Evolutionary conservation across 2,888 invertebrate genomes (phyloP).

Genomic region (Nomada ferruginata): DNA sequence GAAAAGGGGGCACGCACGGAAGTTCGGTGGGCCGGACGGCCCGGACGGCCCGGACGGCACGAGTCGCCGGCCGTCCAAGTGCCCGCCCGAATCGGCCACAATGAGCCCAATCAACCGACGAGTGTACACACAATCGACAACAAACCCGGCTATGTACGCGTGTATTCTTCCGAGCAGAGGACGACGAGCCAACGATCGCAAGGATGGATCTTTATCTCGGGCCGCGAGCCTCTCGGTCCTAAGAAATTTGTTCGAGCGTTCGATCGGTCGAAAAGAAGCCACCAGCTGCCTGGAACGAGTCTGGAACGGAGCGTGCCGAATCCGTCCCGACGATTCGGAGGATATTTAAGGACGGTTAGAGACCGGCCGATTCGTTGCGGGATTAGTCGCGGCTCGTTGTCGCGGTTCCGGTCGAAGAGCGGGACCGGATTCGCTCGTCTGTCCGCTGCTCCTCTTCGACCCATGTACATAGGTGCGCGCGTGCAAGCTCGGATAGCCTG

Average conservation of each 20-base stretch:
- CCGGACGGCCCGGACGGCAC: constrained; percentile 51
- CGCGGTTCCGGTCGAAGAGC: neutral
- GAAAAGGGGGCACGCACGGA: constrained; percentile 11
- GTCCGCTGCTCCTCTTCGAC: neutral
- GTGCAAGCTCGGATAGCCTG: no score
- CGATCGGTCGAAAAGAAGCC: constrained; percentile 34
- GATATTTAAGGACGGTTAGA: constrained; percentile 50
- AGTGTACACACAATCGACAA: constrained; percentile 79
- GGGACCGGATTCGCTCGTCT: neutral
- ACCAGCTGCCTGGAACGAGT: constrained; percentile 55
- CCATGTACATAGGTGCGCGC: no score
- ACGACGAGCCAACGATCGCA: constrained; percentile 19
- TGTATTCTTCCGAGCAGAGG: constrained; percentile 45
- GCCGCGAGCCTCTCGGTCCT: constrained; percentile 12
- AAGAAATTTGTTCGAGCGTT: constrained; percentile 34
- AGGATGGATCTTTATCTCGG: constrained; percentile 70
- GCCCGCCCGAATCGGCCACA: constrained; percentile 75
- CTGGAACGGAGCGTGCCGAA: constrained; percentile 54
- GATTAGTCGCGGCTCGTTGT: neutral
- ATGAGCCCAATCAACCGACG: constrained; percentile 82
- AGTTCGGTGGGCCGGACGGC: constrained; percentile 23
- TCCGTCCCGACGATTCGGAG: constrained; percentile 49
- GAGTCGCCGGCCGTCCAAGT: constrained; percentile 56
- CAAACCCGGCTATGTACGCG: constrained; percentile 66
- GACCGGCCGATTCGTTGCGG: constrained; percentile 9